Percentiles rank a stretch among this genome's conserved stretches.
phyloP scores from a whole-genome alignment of 2,113 vertebrate species.

The Equus przewalskii region DNA sequence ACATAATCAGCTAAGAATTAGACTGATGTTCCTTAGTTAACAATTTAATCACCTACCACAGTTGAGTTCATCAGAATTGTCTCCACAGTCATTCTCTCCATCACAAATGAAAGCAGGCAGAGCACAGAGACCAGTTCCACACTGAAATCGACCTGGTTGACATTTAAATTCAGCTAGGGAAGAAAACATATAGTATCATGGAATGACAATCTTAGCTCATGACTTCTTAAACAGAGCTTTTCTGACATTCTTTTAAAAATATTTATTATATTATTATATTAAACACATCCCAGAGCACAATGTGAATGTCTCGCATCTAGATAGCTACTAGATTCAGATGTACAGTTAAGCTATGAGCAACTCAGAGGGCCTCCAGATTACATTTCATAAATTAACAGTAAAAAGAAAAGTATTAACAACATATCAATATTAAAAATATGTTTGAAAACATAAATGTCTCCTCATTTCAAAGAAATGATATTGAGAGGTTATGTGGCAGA shows the following conservation, averaged over 20 bases:
- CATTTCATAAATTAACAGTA: not conserved
- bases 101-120: constrained; percentile 99
- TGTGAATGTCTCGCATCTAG: not conserved
- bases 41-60: constrained; percentile 91
- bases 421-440: not conserved
- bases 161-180: constrained; percentile 97
- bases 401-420: not conserved
- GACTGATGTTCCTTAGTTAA: not conserved
- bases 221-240: not conserved
- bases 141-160: constrained; percentile 98
- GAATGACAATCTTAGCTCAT: not conserved
- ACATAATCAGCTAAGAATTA: not conserved
- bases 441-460: not conserved
- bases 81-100: constrained; percentile 98
- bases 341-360: not conserved
- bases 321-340: not conserved
- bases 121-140: constrained; percentile 97
- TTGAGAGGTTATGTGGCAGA: not conserved
- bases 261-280: not conserved
- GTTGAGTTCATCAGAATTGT: constrained; percentile 98
- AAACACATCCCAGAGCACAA: not conserved
- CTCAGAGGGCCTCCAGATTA: not conserved
- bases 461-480: not conserved
- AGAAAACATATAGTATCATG: constrained; percentile 32
- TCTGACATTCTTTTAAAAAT: not conserved